These are phyloP conservation scores for Leptatherina wallacei DNA, from an alignment of 2,797 vertebrate species.

Conservation along the genomic window DNA sequence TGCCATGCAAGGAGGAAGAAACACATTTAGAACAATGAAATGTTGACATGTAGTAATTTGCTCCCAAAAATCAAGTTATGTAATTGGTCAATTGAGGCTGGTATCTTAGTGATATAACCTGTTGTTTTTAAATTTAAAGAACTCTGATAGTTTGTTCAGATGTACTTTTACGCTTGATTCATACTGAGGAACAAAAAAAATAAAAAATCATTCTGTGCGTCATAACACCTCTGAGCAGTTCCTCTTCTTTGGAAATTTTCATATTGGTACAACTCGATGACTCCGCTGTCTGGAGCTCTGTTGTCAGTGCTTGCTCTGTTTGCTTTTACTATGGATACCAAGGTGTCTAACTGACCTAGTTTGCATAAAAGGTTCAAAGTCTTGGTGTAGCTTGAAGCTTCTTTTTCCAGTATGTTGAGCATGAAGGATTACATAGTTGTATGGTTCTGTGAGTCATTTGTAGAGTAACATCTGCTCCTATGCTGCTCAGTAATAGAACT, in stretches of 20 bases:
- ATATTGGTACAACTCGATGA: slow-evolving; percentile 6
- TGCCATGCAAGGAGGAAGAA: neutral
- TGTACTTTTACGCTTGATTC: neutral
- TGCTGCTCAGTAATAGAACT: neutral
- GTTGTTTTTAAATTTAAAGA: neutral
- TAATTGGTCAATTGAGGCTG: neutral
- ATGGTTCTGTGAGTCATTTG: slow-evolving; percentile 14
- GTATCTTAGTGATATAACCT: neutral
- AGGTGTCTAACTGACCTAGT: neutral
- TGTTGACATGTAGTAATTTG: neutral
- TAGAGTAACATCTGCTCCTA: neutral
- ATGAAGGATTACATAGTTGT: neutral
- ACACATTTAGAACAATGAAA: neutral
- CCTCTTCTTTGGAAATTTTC: slow-evolving; percentile 51
- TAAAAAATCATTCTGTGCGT: slow-evolving; percentile 30
- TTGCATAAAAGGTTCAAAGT: neutral
- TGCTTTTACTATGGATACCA: neutral
- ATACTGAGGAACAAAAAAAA: neutral
- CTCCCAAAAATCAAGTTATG: neutral
- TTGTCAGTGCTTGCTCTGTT: neutral
- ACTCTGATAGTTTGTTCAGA: neutral
- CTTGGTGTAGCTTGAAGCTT: neutral
- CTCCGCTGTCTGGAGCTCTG: neutral
- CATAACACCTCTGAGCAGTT: slow-evolving; percentile 46
- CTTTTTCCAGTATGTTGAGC: neutral